Base-by-base conservation (phyloP, 2,888 invertebrate genomes). In the Lepas anatifera region DNA sequence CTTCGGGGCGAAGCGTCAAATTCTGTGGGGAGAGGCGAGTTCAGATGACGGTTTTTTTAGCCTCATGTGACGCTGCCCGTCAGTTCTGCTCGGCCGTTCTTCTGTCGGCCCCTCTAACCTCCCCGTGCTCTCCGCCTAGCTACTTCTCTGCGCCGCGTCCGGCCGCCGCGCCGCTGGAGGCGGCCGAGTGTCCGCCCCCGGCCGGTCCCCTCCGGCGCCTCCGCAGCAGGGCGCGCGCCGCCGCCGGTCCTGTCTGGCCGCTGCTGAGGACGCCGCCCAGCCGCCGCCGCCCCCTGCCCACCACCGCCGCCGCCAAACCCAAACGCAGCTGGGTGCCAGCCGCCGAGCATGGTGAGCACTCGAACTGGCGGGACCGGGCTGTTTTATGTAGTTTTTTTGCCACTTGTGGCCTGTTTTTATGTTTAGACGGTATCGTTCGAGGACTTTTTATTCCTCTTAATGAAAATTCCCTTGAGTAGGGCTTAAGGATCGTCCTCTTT, bases 151-250 rank as follows among this genome's bases (percentile, higher is more conserved):
- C n/a, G 32, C 32, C 58, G 58, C 32, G 58, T 2, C 32, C 41
- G 41, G 41, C 41, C 41, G 32, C 2, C 29, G 18, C 58, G 16
- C 18, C 32, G 18, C 29, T 58, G 58, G 58, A 29, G 58, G 58
- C 58, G 32, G 32, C 29, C 32, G 58, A 58, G 58, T 58, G 58
- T 58, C 58, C 58, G 29, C 58, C 58, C 18, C 58, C 32, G 58
- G 32, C 58, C 32, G 58, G 58, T 16, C 58, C 32, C 32, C 52
- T 4, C 4, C 16, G 27, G 29, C 29, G 16, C 58, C 58, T 29
- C 29, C 29, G 32, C 32, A 58, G 2, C 58, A 58, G 58, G 32
- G 16, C 18, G 58, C 58, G 13, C 58, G 58, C 58, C 58, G 58
- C 1, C 58, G 58, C 58, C 58, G 58, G 32, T 58, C 32, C 58